phyloP scores from a whole-genome alignment of 2,113 vertebrate species.

The Astur gentilis region DNA sequence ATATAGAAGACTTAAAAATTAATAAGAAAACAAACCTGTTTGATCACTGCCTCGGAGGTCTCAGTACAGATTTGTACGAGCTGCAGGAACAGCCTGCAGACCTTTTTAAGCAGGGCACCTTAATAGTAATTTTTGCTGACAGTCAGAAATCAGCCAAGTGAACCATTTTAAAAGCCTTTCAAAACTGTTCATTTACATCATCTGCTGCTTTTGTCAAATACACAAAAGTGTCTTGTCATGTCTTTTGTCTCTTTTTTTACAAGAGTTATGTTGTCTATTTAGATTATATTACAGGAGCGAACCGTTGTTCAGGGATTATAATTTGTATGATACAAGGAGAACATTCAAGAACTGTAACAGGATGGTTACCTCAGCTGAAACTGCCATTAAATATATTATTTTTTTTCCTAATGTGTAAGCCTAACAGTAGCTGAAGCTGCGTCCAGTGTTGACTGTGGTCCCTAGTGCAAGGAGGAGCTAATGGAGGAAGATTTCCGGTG shows the following conservation, averaged over 20 bases:
- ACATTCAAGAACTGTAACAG: background rate
- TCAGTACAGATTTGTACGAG: rapidly evolving
- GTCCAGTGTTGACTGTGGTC: background rate
- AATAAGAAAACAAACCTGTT: background rate
- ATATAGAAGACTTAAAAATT: background rate
- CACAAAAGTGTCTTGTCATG: background rate
- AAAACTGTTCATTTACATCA: constrained; percentile 1
- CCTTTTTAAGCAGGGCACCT: background rate
- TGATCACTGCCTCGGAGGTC: background rate
- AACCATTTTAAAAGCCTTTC: constrained; percentile 31
- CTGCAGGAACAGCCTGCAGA: background rate
- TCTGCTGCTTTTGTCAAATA: background rate
- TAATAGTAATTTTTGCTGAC: constrained; percentile 31
- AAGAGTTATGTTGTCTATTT: background rate
- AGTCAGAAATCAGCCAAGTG: constrained; percentile 25
- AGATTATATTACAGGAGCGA: background rate
- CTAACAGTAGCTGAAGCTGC: background rate
- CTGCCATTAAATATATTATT: rapidly evolving
- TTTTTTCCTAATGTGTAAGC: background rate
- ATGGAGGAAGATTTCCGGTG: background rate
- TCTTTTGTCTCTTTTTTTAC: background rate
- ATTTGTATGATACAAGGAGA: background rate
- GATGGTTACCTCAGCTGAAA: background rate
- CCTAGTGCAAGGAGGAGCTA: background rate
- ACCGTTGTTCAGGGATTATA: background rate